Evolutionary conservation across 1,140 invertebrate species (phyloP), one percentile per base, ranked within the genome.

Genomic region (Drosophila repleta): DNA sequence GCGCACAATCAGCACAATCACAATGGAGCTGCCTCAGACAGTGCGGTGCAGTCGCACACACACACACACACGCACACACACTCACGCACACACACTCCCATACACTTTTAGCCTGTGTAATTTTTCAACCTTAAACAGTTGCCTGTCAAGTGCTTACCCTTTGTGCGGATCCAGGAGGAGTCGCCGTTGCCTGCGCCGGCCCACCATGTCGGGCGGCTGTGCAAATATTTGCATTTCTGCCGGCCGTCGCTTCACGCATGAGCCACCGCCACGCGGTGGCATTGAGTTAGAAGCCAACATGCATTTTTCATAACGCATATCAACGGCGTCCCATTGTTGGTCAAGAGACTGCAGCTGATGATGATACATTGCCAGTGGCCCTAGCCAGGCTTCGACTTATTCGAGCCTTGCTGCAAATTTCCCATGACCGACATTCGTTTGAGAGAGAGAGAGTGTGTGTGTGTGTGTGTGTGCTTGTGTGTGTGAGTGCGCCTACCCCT

Each of bases 341-440:
- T 68, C 76, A 65, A 74, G 69, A 68, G 66, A 37, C 61, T 64
- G 64, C 32, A 49, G 55, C 55, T 74, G 61, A 84, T 84, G 77
- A 81, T 87, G 82, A 84, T 87, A 74, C 77, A 81, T 84, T 63
- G 74, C 79, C 57, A 43, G 20, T 58, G 49, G 74, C 77, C 68
- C 51, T 78, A 67, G 62, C 32, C 15, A 13, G 49, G 11, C 3
- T 26, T 43, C 39, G 39, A 10, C 53, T 52, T 51, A n/a, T 48
- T 26, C 49, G n/a, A 35, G 52, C 41, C 32, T 20, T 24, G 7
- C 66, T 51, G 75, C 72, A 68, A 83, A 88, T 74, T 88, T 88
- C 83, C 79, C 83, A 88, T 88, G 83, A 83, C 83, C 84, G 79
- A 88, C 76, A 74, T 88, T 73, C 41, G 21, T 11, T n/a, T n/a